Evolutionary conservation across 1,140 invertebrate genomes (phyloP).

Genomic region (Triops longicaudatus): DNA sequence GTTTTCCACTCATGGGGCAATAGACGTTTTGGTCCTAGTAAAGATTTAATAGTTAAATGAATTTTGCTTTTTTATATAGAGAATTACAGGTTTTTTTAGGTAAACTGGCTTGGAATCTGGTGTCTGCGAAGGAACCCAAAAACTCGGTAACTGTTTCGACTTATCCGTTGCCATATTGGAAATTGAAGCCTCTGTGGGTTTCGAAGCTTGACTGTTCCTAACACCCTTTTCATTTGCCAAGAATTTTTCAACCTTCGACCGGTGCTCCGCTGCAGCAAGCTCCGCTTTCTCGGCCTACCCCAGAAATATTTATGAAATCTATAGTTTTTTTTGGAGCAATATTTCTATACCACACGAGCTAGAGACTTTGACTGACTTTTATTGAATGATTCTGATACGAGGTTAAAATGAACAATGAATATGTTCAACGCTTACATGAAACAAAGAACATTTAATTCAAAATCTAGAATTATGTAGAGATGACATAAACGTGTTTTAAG

Average conservation of each 20-base stretch:
- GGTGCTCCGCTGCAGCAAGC: constrained; percentile 57
- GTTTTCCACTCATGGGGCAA: constrained; percentile 86
- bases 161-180: constrained; percentile 64
- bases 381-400: constrained; percentile 25
- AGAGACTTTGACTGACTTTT: too few species aligned
- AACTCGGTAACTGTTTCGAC: constrained; percentile 78
- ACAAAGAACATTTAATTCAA: constrained; percentile 17
- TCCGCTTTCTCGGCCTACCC: constrained; percentile 49
- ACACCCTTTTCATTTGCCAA: constrained; percentile 22
- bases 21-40: constrained; percentile 72
- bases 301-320: too few species aligned
- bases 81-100: constrained; percentile 68
- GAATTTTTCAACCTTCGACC: constrained; percentile 62
- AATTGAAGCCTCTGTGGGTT: constrained; percentile 36
- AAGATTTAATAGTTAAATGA: constrained; percentile 30
- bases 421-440: too few species aligned
- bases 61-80: background rate
- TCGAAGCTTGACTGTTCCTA: constrained; percentile 27
- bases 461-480: too few species aligned
- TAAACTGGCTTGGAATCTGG: constrained; percentile 64
- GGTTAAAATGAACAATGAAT: too few species aligned
- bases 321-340: too few species aligned
- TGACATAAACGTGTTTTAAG: too few species aligned
- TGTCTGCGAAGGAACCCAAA: constrained; percentile 95
- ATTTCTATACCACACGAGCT: too few species aligned